phyloP scores from a whole-genome alignment of 2,113 vertebrate species.

The Anser brachyrhynchus region DNA sequence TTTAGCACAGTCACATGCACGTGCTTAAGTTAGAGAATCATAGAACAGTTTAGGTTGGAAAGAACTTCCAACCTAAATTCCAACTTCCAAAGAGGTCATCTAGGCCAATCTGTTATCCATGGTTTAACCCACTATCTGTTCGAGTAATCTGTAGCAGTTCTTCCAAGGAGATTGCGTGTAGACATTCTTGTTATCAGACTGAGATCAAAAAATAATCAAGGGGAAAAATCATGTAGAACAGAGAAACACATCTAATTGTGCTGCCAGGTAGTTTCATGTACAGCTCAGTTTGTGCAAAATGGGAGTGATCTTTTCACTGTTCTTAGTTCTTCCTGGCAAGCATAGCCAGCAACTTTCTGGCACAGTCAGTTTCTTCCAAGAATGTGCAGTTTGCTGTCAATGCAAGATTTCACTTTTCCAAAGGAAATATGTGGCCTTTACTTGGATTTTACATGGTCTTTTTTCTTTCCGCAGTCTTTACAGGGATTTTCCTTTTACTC shows the following conservation, averaged over 20 bases:
- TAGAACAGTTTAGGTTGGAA: background rate
- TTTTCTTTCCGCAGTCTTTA: background rate
- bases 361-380: background rate
- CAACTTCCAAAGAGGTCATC: background rate
- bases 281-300: background rate
- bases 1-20: too few species aligned
- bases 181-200: background rate
- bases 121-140: background rate
- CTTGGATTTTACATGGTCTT: background rate
- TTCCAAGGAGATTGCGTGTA: background rate
- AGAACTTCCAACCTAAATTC: background rate
- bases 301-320: background rate
- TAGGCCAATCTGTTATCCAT: background rate
- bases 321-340: background rate
- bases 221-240: background rate
- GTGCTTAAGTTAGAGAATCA: background rate
- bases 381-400: background rate
- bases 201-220: background rate
- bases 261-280: fast-evolving
- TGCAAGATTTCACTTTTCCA: background rate
- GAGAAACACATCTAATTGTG: background rate
- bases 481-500: background rate
- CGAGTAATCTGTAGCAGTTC: background rate
- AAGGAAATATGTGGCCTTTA: background rate
- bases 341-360: background rate